phyloP scores from a whole-genome alignment of 2,797 vertebrate species.

The Leuciscus waleckii region DNA sequence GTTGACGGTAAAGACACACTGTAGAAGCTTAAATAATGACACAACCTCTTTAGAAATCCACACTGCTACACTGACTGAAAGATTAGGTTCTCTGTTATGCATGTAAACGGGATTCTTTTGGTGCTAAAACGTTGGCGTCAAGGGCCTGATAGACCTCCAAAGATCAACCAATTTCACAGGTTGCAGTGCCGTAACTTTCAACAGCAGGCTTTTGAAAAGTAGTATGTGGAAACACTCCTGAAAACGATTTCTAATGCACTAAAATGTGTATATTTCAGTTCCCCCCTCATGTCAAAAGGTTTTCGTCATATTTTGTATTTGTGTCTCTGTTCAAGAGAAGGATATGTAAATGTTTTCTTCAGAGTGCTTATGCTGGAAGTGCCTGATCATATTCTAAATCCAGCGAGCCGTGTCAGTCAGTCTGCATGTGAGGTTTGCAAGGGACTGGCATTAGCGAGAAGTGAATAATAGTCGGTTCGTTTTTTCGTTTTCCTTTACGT shows the following conservation, averaged over 20 bases:
- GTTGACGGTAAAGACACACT: slow-evolving; percentile 1
- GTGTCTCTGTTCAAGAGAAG: slow-evolving; percentile 64
- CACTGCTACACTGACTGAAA: slow-evolving; percentile 38
- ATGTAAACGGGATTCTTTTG: slow-evolving; percentile 46
- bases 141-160: slow-evolving; percentile 38
- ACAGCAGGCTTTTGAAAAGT: slow-evolving; percentile 36
- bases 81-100: slow-evolving; percentile 13
- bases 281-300: slow-evolving; percentile 52
- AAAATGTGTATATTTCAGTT: slow-evolving; percentile 38
- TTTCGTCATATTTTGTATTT: slow-evolving; percentile 45
- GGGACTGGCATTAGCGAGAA: slow-evolving; percentile 40
- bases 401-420: slow-evolving; percentile 70
- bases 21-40: slow-evolving; percentile 7
- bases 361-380: slow-evolving; percentile 87
- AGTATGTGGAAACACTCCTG: not conserved
- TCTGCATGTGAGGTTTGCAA: slow-evolving; percentile 64
- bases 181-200: slow-evolving; percentile 19
- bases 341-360: slow-evolving; percentile 74
- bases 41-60: slow-evolving; percentile 14
- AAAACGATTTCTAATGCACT: slow-evolving; percentile 30
- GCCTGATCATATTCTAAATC: slow-evolving; percentile 84
- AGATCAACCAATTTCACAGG: slow-evolving; percentile 39
- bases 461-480: slow-evolving; percentile 35
- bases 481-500: slow-evolving; percentile 57
- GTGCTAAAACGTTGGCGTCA: slow-evolving; percentile 55